Evolutionary conservation across 2,113 vertebrate species (phyloP), one percentile per base, ranked within the genome.

Genomic region (Alectura lathami): DNA sequence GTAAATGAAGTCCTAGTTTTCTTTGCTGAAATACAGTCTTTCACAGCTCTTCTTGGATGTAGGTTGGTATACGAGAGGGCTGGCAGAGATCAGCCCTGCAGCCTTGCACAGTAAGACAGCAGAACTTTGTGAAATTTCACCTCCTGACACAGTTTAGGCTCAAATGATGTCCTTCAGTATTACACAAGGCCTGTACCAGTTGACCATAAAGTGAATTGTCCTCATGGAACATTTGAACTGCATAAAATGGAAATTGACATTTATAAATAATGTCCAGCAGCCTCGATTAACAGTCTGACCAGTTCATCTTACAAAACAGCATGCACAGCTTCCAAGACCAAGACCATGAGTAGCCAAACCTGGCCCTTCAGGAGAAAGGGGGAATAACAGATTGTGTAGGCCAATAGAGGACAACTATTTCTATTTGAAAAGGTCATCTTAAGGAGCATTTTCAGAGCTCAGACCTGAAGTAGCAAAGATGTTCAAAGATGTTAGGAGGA

Each of bases 291-390:
- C 14, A 36, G 12, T 59, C 40, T 84, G 14, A 68, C 30, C n/a
- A 47, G 16, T 9, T 24, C 21, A 30, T 68, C 12, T 21, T 38
- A 50, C 18, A 16, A 34, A 84, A 48, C 13, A 36, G 14, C 17
- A 48, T 42, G 17, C 11, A 24, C 12, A 56, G 2, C 7, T 77
- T 83, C 43, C n/a, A 70, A n/a, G 10, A 69, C 43, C n/a, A 70
- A n/a, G 10, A 69, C 0, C 0, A 0, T 21, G 5, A 60, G 13
- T 17, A 87, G n/a, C 2, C 38, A 83, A 75, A 72, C 17, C 17
- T 29, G 26, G 17, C 9, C 12, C 3, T 40, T 68, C 8, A 22
- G 24, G 27, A 60, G 20, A 18, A 84, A 84, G 2, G 3, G 10
- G 2, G 20, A 76, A 48, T 34, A 69, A 26, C 5, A 43, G 23